Evolutionary conservation across 2,797 vertebrate species (phyloP).

Genomic region (Syngnathus acus): DNA sequence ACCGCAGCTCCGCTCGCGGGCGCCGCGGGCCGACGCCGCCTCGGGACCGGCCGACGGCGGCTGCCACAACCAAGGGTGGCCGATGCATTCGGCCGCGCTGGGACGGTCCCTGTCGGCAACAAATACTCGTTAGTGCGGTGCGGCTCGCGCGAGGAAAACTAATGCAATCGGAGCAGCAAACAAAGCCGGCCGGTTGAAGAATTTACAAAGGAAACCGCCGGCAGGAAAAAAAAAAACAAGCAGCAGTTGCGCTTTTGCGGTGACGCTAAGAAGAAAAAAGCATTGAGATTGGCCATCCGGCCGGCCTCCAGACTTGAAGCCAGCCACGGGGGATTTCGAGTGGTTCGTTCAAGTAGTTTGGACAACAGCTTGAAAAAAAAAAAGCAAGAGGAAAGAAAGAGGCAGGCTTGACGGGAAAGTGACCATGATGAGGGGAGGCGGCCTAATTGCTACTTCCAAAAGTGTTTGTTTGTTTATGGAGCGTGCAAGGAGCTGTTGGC

Average conservation of each 20-base stretch:
- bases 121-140: background rate
- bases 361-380: background rate
- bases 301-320: no score
- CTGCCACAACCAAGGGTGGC: constrained; percentile 85
- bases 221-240: no score
- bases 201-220: no score
- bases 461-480: background rate
- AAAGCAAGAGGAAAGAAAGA: background rate
- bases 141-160: no score
- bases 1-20: constrained; percentile 66
- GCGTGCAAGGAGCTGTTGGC: background rate
- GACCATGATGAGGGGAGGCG: background rate
- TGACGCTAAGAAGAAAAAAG: no score
- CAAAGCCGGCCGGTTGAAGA: no score
- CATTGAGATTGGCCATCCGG: no score
- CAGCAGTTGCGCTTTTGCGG: no score
- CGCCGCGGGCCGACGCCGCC: constrained; percentile 53
- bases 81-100: constrained; percentile 83
- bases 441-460: constrained; percentile 1
- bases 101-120: constrained; percentile 75
- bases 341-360: no score
- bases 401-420: background rate
- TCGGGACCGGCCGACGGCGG: constrained; percentile 59
- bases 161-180: no score
- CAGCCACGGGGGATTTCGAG: no score